A percentile compares a stretch with the other conserved stretches of the same genome.
phyloP scores from a whole-genome alignment of 2,888 invertebrate species.

The Diaprepes abbreviatus region DNA sequence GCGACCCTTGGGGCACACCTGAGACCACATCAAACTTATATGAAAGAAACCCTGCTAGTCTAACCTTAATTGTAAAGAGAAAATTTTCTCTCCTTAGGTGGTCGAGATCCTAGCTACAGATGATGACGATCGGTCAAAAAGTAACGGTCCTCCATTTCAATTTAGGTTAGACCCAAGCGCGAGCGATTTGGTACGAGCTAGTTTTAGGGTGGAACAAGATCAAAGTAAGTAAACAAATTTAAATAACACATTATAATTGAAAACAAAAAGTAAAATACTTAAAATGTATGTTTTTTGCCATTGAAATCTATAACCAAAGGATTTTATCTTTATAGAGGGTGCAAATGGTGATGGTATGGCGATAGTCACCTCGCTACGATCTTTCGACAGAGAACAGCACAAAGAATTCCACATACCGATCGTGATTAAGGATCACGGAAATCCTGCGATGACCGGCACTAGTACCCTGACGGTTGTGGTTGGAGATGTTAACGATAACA shows the following conservation, averaged over 20 bases:
- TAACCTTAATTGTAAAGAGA: too few relatives aligned
- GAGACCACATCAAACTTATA: too few relatives aligned
- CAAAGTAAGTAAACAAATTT: constrained; percentile 88
- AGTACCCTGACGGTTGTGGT: constrained; percentile 96
- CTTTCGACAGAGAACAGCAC: constrained; percentile 95
- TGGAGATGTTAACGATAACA: constrained; percentile 98
- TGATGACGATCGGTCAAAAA: constrained; percentile 93
- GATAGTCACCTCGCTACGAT: constrained; percentile 91
- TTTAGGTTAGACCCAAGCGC: constrained; percentile 94
- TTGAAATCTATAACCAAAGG: too few relatives aligned
- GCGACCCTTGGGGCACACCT: too few relatives aligned
- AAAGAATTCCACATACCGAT: constrained; percentile 98
- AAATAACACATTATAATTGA: too few relatives aligned
- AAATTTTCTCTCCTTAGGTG: constrained; percentile 72
- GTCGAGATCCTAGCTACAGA: constrained; percentile 94
- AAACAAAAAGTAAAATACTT: too few relatives aligned
- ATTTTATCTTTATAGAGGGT: constrained; percentile 78
- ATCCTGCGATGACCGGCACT: constrained; percentile 96
- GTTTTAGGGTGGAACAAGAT: constrained; percentile 97
- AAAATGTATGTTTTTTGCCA: too few relatives aligned
- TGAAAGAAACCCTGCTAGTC: too few relatives aligned
- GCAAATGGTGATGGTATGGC: constrained; percentile 99
- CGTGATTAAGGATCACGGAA: constrained; percentile 96
- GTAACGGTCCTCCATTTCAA: constrained; percentile 97
- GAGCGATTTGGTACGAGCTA: constrained; percentile 92